Evolutionary conservation across 2,113 vertebrate species (phyloP), one percentile per base, ranked within the genome.

Genomic region (Micromys minutus): DNA sequence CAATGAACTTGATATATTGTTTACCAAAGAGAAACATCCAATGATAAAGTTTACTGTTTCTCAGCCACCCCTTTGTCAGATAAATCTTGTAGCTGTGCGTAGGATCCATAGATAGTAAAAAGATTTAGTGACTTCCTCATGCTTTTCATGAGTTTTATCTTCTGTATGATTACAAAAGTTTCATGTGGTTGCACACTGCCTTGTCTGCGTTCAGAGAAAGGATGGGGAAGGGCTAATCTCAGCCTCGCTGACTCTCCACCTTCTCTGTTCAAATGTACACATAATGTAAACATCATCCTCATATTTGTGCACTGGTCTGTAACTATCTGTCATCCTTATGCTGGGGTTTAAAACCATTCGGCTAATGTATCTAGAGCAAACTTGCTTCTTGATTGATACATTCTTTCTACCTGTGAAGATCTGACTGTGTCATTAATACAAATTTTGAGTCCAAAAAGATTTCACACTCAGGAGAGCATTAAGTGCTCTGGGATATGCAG

Each of bases 121-220:
- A 92, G 74, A 95, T 94, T 95, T 91, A 90, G 67, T 75, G 69
- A 87, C 67, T 65, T 69, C 45, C 34, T 84, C 10, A 0, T 65
- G 63, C n/a, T 80, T 91, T 94, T 50, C 72, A n/a, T 92, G 88
- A 88, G 76, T 91, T 95, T 91, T 94, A 77, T 93, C 87, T 96
- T 90, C 76, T 79, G 15, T 94, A 79, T 91, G 91, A 95, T 93
- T 93, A 71, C 59, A 87, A 71, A 95, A 87, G 50, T 77, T 96
- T 89, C 93, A 81, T 72, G 1, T 52, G 34, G 6, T 34, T 67
- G 22, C 75, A 34, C 47, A 83, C 34, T 75, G 81, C 29, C 61
- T 93, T 0, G 0, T 76, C 87, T 75, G 69, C 93, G 36, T 76
- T 85, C 50, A 80, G 0, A 36, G 69, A 93, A 86, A 50, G 87